Percentiles rank a stretch among this genome's conserved stretches.
Evolutionary conservation across 2,113 vertebrate species (phyloP).

Genomic region (Rhinolophus sinicus): DNA sequence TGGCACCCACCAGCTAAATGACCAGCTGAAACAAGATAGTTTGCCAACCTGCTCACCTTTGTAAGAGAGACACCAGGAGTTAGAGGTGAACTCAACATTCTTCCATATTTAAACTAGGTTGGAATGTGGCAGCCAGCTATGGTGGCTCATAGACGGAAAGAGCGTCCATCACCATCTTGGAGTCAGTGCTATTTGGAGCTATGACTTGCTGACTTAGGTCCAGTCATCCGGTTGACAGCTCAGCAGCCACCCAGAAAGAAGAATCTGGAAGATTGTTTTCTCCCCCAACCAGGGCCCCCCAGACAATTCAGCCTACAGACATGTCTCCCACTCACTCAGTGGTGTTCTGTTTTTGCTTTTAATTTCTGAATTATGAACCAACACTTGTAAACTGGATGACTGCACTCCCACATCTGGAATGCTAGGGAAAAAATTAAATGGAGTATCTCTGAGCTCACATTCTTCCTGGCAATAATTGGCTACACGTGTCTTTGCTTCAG

Average conservation of each 20-base stretch:
- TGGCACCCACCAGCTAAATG: background rate
- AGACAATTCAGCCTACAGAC: background rate
- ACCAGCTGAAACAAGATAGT: no score
- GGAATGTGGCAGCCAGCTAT: background rate
- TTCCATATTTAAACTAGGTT: background rate
- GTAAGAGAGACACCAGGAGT: background rate
- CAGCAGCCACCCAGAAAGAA: background rate
- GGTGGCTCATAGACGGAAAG: background rate
- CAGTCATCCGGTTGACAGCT: no score
- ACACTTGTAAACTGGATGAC: background rate
- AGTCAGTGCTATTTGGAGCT: background rate
- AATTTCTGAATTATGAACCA: background rate
- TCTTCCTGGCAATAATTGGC: background rate
- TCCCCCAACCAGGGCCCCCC: background rate
- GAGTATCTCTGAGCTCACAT: background rate
- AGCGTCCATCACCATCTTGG: background rate
- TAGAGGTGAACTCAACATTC: background rate
- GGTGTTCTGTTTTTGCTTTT: background rate
- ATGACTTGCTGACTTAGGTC: background rate
- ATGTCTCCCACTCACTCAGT: background rate
- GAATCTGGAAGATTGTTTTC: background rate
- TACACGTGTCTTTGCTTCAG: background rate
- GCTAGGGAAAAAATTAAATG: background rate
- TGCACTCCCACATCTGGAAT: background rate
- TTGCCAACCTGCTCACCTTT: background rate